A percentile compares a stretch with the other conserved stretches of the same genome.
Conservation (phyloP, 2,113 vertebrate species). For the Sylvia atricapilla region DNA sequence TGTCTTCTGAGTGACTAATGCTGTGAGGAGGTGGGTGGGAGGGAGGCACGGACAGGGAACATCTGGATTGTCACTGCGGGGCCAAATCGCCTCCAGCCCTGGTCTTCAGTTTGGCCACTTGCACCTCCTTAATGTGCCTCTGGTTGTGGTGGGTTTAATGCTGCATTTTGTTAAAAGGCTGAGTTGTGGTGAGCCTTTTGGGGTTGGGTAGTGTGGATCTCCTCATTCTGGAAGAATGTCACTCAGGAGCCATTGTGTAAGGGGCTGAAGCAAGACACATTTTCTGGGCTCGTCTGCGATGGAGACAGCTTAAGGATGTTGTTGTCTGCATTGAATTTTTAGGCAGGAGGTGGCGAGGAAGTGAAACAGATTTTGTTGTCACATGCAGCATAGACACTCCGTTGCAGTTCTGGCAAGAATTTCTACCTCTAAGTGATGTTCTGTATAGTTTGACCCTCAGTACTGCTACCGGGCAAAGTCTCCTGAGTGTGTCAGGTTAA, state of each 20-base stretch:
- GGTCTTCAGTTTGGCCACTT: background rate
- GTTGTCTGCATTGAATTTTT: background rate
- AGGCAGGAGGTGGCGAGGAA: background rate
- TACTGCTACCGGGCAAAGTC: background rate
- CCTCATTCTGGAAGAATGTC: background rate
- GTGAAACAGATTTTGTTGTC: background rate
- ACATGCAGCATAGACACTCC: background rate
- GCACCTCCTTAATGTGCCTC: background rate
- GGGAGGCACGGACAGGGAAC: background rate
- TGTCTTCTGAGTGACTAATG: constrained; percentile 52
- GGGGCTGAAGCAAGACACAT: rapidly evolving
- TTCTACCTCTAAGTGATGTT: background rate
- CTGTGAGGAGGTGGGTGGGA: constrained; percentile 16
- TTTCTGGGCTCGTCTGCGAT: background rate
- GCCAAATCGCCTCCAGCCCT: background rate
- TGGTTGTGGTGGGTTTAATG: background rate
- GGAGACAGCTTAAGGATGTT: background rate
- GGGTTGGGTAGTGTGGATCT: background rate
- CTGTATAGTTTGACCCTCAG: background rate
- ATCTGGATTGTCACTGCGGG: constrained; percentile 22
- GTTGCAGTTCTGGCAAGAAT: background rate
- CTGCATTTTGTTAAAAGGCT: background rate
- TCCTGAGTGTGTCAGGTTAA: background rate
- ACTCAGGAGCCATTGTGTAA: background rate
- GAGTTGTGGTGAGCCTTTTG: background rate